These are phyloP conservation scores for Camelus bactrianus DNA, from an alignment of 2,113 vertebrate species.

Conservation along the genomic window DNA sequence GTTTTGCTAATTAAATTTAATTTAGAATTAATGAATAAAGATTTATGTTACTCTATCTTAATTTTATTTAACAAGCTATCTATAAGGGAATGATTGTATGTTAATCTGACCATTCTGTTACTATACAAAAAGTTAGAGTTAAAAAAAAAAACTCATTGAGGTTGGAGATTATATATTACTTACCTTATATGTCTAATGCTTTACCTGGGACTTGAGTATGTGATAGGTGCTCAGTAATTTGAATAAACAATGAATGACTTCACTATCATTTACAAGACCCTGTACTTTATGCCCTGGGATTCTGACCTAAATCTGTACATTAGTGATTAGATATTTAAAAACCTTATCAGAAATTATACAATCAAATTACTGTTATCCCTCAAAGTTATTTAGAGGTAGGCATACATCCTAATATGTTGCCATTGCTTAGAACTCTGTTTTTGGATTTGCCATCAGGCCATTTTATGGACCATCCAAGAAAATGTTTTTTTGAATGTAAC, in stretches of 20 bases:
- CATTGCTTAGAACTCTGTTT: not conserved
- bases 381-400: not conserved
- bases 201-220: not conserved
- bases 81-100: not conserved
- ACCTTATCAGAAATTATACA: not conserved
- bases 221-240: not conserved
- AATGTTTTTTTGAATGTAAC: not conserved
- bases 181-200: not conserved
- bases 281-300: not conserved
- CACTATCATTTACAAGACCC: not conserved
- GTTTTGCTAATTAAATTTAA: constrained; percentile 45
- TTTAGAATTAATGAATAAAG: not conserved
- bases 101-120: constrained; percentile 18
- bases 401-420: not conserved
- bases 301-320: not conserved
- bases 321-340: constrained; percentile 41
- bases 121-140: not conserved
- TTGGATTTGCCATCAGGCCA: not conserved
- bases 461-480: not conserved
- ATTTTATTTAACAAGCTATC: constrained; percentile 19
- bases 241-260: not conserved
- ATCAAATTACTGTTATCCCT: not conserved
- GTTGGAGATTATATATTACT: not conserved
- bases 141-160: not conserved
- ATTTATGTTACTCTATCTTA: constrained; percentile 31